Base-by-base conservation (phyloP, 2,888 invertebrate species). In the Melanostoma mellinum region DNA sequence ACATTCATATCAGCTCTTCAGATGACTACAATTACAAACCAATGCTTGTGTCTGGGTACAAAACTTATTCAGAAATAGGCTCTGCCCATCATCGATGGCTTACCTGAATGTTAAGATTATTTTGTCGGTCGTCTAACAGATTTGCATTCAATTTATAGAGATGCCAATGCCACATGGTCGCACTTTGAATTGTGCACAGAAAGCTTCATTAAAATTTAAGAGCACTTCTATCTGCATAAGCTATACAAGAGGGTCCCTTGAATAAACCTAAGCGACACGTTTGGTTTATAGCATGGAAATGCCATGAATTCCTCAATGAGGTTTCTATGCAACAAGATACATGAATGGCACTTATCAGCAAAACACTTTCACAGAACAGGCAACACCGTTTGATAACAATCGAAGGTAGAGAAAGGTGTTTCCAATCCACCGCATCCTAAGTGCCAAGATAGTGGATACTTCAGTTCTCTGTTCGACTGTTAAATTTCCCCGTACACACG, bases 401-500 rank as follows among this genome's bases (percentile, higher is more conserved):
- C 10, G 38, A 42, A 38, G 10, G 40, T 35, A 35, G 40, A 63
- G 10, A 40, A 33, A 60, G 33, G 55, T 44, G 48, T 77, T 82
- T 77, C 77, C 72, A 77, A 63, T 40, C 68, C 63, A 73, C 36
- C 68, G 81, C 68, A 68, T 68, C 52, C 40, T 58, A 77, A 82
- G 81, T 68, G 61, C 81, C 68, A 42, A 10, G 58, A 63, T 63
- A 50, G 71, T 56, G 65, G 60, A 38, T 50, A 76, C 72, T 73
- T 73, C 44, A 61, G 48, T 46, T 68, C 69, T 71, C 58, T 73
- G 77, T 77, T 77, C 72, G 58, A 82, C 56, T 77, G 81, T 77
- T 81, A 81, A 81, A 81, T 81, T 76, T 73, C 50, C 52, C 68
- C 73, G 68, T 67, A 80, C n/a, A 71, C 58, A 80, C 61, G 77